Conservation (phyloP, 2,113 vertebrate species). For the Pelusios castaneus region DNA sequence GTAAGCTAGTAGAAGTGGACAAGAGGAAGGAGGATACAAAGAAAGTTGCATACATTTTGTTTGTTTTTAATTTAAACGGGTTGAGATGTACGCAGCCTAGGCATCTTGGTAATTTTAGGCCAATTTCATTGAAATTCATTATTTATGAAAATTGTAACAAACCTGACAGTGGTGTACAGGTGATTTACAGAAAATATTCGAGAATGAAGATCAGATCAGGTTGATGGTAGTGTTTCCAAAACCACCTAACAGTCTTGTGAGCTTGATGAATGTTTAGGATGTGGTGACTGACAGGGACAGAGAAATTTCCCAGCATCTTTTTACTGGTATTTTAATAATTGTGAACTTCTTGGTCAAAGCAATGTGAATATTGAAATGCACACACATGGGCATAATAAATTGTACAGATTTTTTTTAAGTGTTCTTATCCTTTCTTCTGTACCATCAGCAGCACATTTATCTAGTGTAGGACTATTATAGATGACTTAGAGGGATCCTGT, state of each 20-base stretch:
- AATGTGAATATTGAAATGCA: background rate
- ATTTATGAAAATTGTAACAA: background rate
- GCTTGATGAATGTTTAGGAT: background rate
- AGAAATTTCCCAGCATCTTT: background rate
- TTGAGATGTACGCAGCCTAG: background rate
- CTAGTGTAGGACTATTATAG: background rate
- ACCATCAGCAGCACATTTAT: background rate
- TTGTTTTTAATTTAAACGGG: background rate
- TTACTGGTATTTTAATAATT: background rate
- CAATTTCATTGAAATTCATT: conserved; percentile 23
- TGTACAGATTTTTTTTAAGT: background rate
- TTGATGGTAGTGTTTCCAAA: background rate
- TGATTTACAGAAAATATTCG: background rate
- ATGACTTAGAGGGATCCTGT: background rate
- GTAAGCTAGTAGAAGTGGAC: background rate
- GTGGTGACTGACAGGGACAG: background rate
- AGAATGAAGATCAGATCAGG: background rate
- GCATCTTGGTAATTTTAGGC: background rate
- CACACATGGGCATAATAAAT: background rate
- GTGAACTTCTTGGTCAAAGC: background rate
- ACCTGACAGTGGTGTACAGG: background rate
- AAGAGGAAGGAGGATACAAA: background rate
- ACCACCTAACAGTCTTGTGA: background rate
- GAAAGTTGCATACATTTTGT: background rate
- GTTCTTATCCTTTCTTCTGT: background rate